Base-by-base conservation (phyloP, 1,140 invertebrate species). In the Cylas formicarius region DNA sequence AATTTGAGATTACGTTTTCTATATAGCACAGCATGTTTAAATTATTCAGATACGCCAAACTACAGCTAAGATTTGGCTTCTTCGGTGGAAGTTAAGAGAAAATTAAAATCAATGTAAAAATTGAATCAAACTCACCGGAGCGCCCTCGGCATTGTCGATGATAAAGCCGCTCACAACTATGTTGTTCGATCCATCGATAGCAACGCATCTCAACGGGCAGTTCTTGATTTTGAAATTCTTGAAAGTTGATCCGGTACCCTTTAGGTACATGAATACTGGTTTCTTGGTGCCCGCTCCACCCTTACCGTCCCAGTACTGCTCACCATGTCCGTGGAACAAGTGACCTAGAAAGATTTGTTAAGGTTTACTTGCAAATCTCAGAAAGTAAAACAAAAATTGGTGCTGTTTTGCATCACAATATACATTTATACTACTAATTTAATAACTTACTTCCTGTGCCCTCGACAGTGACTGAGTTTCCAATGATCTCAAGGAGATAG, bases 371-470 rank as follows among this genome's bases (percentile, higher is more conserved):
- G n/a, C n/a, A n/a, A n/a, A n/a, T n/a, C n/a, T n/a, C n/a, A n/a
- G n/a, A n/a, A n/a, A n/a, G n/a, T n/a, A n/a, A n/a, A n/a, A n/a
- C n/a, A n/a, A n/a, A n/a, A n/a, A n/a, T n/a, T n/a, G n/a, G n/a
- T n/a, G n/a, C n/a, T n/a, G n/a, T n/a, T n/a, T n/a, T n/a, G n/a
- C n/a, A n/a, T n/a, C n/a, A n/a, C n/a, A n/a, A n/a, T n/a, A n/a
- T n/a, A n/a, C n/a, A n/a, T n/a, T n/a, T n/a, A n/a, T n/a, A n/a
- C n/a, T n/a, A n/a, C n/a, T n/a, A n/a, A n/a, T n/a, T n/a, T n/a
- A n/a, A n/a, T n/a, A 19, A 39, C 37, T 39, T 39, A 39, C 37
- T 13, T 9, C 22, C 29, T 19, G 22, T 20, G 27, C 37, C 37
- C 8, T 16, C 9, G 4, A 39, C 37, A 10, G 28, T 31, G n/a